phyloP scores from a whole-genome alignment of 2,888 invertebrate genomes.

The Heliconius sara region DNA sequence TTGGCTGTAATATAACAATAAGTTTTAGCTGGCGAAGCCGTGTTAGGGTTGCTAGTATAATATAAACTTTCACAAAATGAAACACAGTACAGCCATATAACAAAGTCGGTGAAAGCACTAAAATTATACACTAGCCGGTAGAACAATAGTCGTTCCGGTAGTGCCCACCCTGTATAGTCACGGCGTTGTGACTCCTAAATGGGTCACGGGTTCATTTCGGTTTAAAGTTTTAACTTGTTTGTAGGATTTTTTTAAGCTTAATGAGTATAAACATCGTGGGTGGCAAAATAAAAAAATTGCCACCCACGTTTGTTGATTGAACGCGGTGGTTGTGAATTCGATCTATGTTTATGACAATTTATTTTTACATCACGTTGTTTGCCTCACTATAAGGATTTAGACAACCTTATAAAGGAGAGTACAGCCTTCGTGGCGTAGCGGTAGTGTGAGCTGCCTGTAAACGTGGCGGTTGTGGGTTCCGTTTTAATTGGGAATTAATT shows the following conservation, averaged over 20 bases:
- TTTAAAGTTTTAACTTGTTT: constrained; percentile 14
- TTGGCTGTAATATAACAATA: no score
- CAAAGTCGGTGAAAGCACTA: constrained; percentile 17
- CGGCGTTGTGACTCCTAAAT: constrained; percentile 17
- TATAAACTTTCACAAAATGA: constrained; percentile 8
- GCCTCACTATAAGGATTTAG: no score
- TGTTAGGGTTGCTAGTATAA: not conserved
- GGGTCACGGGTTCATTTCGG: constrained; percentile 25
- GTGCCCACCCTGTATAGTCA: constrained; percentile 18
- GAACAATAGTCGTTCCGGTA: constrained; percentile 24
- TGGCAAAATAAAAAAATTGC: no score
- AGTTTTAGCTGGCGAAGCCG: no score
- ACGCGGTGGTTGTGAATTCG: no score
- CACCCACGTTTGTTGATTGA: no score
- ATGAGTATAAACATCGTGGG: not conserved
- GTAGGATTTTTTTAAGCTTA: not conserved
- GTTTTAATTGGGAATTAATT: not conserved
- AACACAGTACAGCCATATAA: constrained; percentile 3
- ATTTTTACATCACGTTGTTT: no score
- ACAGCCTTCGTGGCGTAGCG: not conserved
- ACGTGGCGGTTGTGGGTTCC: not conserved
- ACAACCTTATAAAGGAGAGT: no score
- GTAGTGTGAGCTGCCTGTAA: not conserved
- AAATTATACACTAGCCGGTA: constrained; percentile 12
- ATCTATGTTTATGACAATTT: no score